Evolutionary conservation across 2,113 vertebrate species (phyloP).

Genomic region (Calidris pugnax): DNA sequence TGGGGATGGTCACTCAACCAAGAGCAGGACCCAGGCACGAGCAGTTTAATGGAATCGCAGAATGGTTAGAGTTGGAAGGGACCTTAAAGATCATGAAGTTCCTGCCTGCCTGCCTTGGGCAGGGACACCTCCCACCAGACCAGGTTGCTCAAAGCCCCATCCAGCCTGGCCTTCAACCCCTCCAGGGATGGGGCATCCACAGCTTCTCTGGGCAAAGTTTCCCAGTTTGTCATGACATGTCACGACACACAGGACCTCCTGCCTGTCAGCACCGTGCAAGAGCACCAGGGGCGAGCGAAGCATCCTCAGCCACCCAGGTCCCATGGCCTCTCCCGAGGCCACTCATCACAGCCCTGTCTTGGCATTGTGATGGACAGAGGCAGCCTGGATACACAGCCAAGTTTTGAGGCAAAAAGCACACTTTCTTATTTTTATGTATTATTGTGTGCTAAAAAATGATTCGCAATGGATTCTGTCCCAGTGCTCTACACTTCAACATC

Average conservation of each 20-base stretch:
- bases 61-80: no score
- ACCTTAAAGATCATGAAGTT: no score
- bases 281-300: rapidly evolving
- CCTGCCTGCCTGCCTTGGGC: no score
- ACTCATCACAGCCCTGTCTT: not conserved
- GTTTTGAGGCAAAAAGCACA: not conserved
- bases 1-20: no score
- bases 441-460: not conserved
- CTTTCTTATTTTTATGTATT: not conserved
- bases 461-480: not conserved
- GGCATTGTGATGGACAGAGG: no score
- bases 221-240: no score
- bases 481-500: not conserved
- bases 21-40: not conserved
- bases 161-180: no score
- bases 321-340: not conserved
- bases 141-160: no score
- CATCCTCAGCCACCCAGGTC: rapidly evolving
- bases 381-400: not conserved
- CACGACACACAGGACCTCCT: not conserved
- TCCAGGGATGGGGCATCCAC: no score
- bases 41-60: no score
- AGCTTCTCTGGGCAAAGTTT: no score
- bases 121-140: no score
- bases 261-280: rapidly evolving